These are phyloP conservation scores for Melozone crissalis DNA, from an alignment of 2,113 vertebrate genomes.

Conservation along the genomic window DNA sequence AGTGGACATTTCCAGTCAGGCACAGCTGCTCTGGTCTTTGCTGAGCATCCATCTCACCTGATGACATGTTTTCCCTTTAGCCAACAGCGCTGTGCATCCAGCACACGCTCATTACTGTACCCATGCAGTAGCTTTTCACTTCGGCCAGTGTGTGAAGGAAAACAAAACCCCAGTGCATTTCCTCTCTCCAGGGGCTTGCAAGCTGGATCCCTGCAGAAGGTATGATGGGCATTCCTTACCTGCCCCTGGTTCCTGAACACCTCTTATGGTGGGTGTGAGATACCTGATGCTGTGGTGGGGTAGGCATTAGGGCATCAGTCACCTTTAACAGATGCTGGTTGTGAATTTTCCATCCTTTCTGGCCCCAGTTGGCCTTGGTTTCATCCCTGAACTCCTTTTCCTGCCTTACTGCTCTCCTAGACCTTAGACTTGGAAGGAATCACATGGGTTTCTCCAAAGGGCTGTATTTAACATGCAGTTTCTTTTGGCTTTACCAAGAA, in stretches of 20 bases:
- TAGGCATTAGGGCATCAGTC: not conserved
- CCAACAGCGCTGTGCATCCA: not conserved
- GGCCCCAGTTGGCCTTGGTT: fast-evolving
- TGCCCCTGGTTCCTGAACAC: not conserved
- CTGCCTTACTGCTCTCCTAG: not conserved
- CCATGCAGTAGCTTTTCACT: not conserved
- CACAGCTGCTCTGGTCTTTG: not conserved
- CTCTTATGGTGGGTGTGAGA: not conserved
- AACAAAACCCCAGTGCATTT: not conserved
- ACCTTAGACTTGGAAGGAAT: not conserved
- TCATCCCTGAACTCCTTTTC: not conserved
- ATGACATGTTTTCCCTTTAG: not conserved
- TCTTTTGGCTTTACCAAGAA: not conserved
- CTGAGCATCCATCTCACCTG: not conserved
- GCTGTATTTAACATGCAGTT: not conserved
- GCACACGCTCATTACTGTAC: not conserved
- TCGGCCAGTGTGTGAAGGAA: not conserved
- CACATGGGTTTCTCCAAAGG: not conserved
- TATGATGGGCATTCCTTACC: not conserved
- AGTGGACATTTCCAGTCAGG: not conserved
- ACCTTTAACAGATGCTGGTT: not conserved
- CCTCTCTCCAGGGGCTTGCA: not conserved
- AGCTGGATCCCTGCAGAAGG: not conserved
- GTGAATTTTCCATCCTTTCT: not conserved
- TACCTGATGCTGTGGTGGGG: not conserved